Evolutionary conservation across 2,797 vertebrate genomes (phyloP), one percentile per base, ranked within the genome.

Genomic region (Anabacerthia variegaticeps): DNA sequence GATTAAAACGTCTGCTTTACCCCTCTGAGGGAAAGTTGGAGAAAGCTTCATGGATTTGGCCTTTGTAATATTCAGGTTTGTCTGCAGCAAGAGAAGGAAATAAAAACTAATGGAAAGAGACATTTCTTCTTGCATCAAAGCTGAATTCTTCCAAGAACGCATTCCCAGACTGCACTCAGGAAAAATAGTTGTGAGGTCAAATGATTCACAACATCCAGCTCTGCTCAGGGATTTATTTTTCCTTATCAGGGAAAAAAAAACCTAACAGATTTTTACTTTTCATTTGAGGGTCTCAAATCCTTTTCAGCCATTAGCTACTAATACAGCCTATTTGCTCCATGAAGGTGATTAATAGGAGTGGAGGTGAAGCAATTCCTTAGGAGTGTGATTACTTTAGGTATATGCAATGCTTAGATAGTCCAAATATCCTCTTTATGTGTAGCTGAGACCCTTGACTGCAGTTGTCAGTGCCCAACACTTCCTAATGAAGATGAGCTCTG

Each of bases 61-160:
- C 63, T 93, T 88, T 77, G 41, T 44, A 90, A 87, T 88, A 86
- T 39, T 76, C 89, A 32, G 13, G 55, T 86, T 88, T 90, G 37
- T 86, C 36, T 46, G 56, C 32, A 82, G 59, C 44, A 67, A 86
- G 12, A 63, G 14, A 23, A 92, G 9, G 65, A 94, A 93, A 87
- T 76, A 85, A 86, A 94, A 94, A 28, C 76, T 88, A 92, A 85
- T 51, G 59, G 66, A 85, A 95, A 92, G 44, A 85, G 83, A 85
- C 41, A 27, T 88, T 95, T 89, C 36, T 61, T 75, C 44, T 36
- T 67, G 36, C 58, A 94, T 82, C 55, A 93, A 71, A 84, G 55
- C 44, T 27, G 61, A 86, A 44, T 43, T 88, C 44, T 88, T 90
- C 67, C 19, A 88, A 71, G 63, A 88, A 59, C 3, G 1, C 3